Conservation (phyloP, 2,113 vertebrate species). For the Cryptomyrus ogoouensis region DNA sequence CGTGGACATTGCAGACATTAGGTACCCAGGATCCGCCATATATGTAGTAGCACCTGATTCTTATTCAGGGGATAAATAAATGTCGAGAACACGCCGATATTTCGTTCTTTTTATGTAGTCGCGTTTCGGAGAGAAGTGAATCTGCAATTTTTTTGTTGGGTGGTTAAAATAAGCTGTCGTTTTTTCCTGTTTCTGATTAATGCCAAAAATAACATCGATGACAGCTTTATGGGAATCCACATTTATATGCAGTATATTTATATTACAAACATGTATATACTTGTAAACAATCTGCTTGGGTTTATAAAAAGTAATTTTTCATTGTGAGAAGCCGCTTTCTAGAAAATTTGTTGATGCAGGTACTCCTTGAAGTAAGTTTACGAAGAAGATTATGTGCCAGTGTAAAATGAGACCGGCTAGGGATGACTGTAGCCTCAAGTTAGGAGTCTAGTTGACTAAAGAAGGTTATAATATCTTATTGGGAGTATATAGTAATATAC, state of each 20-base stretch:
- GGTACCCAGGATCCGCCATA: neutral
- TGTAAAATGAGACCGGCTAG: neutral
- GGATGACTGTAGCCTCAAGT: neutral
- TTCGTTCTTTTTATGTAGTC: neutral
- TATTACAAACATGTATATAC: neutral
- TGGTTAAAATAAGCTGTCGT: neutral
- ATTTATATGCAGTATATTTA: slow-evolving; percentile 3
- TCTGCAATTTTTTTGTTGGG: neutral
- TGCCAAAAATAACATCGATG: neutral
- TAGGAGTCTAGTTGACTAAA: neutral
- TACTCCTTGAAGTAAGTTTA: neutral
- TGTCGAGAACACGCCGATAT: neutral
- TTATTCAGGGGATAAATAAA: neutral
- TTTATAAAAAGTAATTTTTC: neutral
- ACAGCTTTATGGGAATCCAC: neutral
- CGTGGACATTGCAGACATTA: neutral
- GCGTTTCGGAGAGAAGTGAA: neutral
- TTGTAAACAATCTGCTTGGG: neutral
- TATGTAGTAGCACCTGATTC: neutral
- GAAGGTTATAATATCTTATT: neutral
- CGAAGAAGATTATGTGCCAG: neutral
- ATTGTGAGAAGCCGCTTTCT: neutral
- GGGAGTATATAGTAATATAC: neutral
- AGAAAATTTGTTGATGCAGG: neutral
- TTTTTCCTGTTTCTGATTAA: neutral